These are phyloP conservation scores for Manacus vitellinus DNA, from an alignment of 2,113 vertebrate species.

Conservation along the genomic window DNA sequence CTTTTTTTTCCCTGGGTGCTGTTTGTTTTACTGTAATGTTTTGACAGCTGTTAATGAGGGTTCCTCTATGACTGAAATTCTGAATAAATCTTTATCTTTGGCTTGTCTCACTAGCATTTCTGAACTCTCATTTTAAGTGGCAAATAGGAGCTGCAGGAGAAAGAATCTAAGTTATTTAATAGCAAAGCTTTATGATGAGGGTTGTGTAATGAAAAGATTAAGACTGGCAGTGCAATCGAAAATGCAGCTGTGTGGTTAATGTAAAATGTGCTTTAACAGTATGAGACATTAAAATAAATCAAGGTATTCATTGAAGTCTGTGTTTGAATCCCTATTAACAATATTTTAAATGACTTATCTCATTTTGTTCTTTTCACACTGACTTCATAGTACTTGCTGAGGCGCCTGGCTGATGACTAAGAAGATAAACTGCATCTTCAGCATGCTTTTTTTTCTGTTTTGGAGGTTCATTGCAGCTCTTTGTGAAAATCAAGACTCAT, in stretches of 20 bases:
- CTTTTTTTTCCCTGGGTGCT: background rate
- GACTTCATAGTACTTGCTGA: background rate
- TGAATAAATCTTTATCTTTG: background rate
- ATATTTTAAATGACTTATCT: background rate
- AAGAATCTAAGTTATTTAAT: background rate
- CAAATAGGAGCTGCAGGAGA: background rate
- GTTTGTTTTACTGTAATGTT: background rate
- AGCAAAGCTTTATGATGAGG: background rate
- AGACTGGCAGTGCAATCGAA: background rate
- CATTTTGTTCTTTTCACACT: background rate
- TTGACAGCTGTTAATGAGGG: background rate
- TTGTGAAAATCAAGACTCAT: background rate
- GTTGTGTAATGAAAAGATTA: background rate
- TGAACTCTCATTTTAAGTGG: background rate
- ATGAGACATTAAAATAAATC: background rate
- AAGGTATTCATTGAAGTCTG: background rate
- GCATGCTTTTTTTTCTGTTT: background rate
- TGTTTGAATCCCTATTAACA: background rate
- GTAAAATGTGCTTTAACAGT: background rate
- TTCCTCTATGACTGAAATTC: background rate
- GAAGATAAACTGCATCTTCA: background rate
- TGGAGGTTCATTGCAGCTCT: background rate
- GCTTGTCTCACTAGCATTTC: background rate
- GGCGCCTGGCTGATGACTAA: background rate
- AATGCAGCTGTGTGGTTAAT: conserved; percentile 4